Percentiles rank a stretch among this genome's conserved stretches.
Conservation (phyloP, 2,113 vertebrate genomes). For the Tupaia tana region DNA sequence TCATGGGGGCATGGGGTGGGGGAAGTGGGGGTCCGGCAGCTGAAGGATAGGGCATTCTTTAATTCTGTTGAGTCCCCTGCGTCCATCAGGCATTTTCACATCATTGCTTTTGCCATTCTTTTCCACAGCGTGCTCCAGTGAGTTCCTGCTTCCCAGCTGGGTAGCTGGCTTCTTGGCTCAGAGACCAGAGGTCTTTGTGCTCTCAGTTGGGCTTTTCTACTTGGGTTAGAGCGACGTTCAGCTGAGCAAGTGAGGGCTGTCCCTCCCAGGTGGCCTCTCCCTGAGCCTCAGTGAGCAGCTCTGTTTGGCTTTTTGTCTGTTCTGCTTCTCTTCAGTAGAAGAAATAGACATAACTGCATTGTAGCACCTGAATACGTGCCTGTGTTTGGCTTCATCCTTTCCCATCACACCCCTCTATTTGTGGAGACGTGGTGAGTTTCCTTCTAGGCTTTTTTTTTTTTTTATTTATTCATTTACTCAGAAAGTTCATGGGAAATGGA, state of each 20-base stretch:
- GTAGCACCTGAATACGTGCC: neutral
- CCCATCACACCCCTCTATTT: neutral
- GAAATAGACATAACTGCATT: conserved; percentile 8
- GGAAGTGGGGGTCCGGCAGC: neutral
- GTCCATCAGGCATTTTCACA: neutral
- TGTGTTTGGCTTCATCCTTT: neutral
- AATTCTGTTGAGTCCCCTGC: neutral
- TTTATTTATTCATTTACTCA: too few species aligned
- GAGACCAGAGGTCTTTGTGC: conserved; percentile 32
- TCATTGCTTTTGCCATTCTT: conserved; percentile 36
- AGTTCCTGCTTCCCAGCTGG: neutral
- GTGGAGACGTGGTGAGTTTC: conserved; percentile 8
- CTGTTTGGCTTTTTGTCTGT: neutral
- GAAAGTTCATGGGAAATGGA: too few species aligned
- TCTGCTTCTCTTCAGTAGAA: conserved; percentile 13
- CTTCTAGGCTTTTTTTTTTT: conserved; percentile 11
- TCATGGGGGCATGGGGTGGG: neutral
- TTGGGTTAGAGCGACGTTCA: neutral
- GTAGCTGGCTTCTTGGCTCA: conserved; percentile 60
- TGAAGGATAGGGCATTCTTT: neutral
- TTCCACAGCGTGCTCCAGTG: conserved; percentile 26
- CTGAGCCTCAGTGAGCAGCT: neutral
- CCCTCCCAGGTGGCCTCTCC: neutral
- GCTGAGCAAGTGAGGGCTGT: neutral
- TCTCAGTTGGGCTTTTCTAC: conserved; percentile 33